Evolutionary conservation across 2,888 invertebrate genomes (phyloP).

Genomic region (Halictus quadricinctus): DNA sequence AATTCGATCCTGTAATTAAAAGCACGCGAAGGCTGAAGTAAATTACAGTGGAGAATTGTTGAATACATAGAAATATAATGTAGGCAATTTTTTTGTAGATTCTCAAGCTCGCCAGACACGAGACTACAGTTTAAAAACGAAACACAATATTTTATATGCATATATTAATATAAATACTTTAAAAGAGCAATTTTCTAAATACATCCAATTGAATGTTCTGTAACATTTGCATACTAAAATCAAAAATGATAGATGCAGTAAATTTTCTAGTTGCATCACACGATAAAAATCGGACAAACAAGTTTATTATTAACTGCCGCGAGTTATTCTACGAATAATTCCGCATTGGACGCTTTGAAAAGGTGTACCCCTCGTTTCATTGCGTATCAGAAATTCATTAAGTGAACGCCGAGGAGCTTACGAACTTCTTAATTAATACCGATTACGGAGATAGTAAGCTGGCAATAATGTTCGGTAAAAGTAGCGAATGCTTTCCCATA

Average conservation of each 20-base stretch:
- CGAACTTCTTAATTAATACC: constrained; percentile 40
- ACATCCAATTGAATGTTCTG: background rate
- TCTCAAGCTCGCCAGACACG: background rate
- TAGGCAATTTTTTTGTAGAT: background rate
- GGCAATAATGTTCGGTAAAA: constrained; percentile 42
- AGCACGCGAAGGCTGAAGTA: background rate
- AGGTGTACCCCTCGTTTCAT: background rate
- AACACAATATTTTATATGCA: background rate
- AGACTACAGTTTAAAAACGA: background rate
- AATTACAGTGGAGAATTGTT: background rate
- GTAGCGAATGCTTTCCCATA: constrained; percentile 17
- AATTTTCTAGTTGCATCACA: background rate
- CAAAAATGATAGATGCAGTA: no score
- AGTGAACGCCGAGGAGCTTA: constrained; percentile 35
- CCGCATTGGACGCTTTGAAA: background rate
- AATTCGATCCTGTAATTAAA: background rate
- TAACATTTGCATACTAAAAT: background rate
- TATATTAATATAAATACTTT: no score
- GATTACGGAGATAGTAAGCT: constrained; percentile 41
- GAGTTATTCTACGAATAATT: background rate
- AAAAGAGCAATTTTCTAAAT: no score
- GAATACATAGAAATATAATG: background rate
- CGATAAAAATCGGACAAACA: background rate
- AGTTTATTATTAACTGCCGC: background rate
- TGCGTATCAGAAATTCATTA: constrained; percentile 43